These are phyloP conservation scores for Haliaeetus leucogaster DNA, from an alignment of 2,113 vertebrate species.

Conservation along the genomic window DNA sequence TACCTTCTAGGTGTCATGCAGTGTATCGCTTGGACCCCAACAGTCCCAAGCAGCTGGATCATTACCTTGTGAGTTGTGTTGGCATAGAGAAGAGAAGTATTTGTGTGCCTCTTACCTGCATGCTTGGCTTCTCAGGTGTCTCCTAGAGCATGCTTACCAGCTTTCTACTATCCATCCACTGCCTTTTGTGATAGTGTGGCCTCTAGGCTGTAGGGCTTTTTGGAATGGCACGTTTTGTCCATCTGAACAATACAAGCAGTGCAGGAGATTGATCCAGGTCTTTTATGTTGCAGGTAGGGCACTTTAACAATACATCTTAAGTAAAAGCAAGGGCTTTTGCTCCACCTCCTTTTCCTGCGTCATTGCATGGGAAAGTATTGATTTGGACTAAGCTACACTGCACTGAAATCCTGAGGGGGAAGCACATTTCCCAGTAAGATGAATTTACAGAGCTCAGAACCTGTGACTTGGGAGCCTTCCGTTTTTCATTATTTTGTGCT, in stretches of 20 bases:
- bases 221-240: not conserved
- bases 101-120: not conserved
- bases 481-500: not conserved
- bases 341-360: not conserved
- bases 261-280: not conserved
- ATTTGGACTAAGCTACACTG: not conserved
- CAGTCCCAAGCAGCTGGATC: not conserved
- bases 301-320: not conserved
- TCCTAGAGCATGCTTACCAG: not conserved
- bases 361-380: not conserved
- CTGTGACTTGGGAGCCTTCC: not conserved
- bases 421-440: not conserved
- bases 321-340: not conserved
- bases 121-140: not conserved
- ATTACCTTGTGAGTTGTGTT: not conserved
- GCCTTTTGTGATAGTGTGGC: not conserved
- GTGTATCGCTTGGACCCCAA: accelerated
- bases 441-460: not conserved
- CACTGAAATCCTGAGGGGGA: not conserved
- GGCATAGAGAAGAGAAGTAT: not conserved
- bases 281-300: not conserved
- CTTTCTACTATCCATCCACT: not conserved
- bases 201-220: not conserved
- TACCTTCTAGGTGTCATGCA: not conserved
- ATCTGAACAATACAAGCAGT: not conserved